A percentile compares a stretch with the other conserved stretches of the same genome.
phyloP scores from a whole-genome alignment of 2,888 invertebrate species.

The Microdon myrmicae region DNA sequence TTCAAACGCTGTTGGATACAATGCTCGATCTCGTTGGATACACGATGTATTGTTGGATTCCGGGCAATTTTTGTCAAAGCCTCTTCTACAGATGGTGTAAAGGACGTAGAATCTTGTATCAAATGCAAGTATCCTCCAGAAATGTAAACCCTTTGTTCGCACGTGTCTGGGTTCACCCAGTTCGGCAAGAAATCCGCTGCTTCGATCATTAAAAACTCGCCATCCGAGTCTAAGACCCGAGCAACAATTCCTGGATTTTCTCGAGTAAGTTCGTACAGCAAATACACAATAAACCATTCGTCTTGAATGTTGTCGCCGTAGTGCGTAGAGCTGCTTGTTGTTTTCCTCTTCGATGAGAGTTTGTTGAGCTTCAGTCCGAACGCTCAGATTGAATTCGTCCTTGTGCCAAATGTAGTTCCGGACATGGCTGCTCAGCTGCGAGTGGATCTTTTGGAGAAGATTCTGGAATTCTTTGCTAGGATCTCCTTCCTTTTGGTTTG shows the following conservation, averaged over 20 bases:
- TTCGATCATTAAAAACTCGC: constrained; percentile 94
- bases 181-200: constrained; percentile 86
- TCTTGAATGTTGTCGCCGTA: constrained; percentile 95
- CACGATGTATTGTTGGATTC: constrained; percentile 69
- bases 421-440: constrained; percentile 67
- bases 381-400: constrained; percentile 73
- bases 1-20: constrained; percentile 74
- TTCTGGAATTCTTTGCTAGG: constrained; percentile 66
- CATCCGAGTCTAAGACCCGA: constrained; percentile 87
- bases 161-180: constrained; percentile 90
- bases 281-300: constrained; percentile 93
- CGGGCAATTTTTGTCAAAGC: constrained; percentile 70
- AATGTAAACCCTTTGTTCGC: constrained; percentile 85
- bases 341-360: constrained; percentile 59
- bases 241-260: constrained; percentile 77
- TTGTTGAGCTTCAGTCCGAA: constrained; percentile 63
- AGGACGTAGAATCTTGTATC: constrained; percentile 70
- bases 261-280: constrained; percentile 80
- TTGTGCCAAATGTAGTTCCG: constrained; percentile 81
- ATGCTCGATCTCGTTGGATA: constrained; percentile 73
- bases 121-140: constrained; percentile 77
- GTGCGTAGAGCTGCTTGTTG: constrained; percentile 68
- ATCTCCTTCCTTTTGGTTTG: constrained; percentile 64
- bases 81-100: constrained; percentile 66
- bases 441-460: constrained; percentile 68